These are phyloP conservation scores for Apodemus sylvaticus DNA, from an alignment of 2,113 vertebrate species.

Conservation along the genomic window DNA sequence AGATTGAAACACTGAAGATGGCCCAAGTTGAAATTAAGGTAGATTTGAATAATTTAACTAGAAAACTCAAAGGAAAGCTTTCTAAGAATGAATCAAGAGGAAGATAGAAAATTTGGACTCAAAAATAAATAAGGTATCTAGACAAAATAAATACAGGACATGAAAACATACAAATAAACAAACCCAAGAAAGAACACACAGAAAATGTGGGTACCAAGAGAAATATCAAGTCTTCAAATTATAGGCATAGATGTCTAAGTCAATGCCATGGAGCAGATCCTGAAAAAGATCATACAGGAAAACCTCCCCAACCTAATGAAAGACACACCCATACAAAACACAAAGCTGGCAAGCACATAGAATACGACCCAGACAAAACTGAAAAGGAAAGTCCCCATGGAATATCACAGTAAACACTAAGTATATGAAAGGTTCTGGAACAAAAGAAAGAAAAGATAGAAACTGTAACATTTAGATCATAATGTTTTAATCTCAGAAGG, in stretches of 20 bases:
- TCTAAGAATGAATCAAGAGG: neutral
- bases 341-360: neutral
- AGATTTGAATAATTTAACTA: neutral
- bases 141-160: neutral
- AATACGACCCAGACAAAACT: neutral
- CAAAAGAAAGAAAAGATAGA: neutral
- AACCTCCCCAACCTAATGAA: neutral
- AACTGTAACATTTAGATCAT: neutral
- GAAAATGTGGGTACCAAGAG: neutral
- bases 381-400: neutral
- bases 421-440: neutral
- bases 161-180: neutral
- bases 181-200: neutral
- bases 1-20: neutral
- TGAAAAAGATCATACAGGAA: neutral
- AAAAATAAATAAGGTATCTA: neutral
- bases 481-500: neutral
- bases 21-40: neutral
- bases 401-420: neutral
- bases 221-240: neutral
- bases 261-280: neutral
- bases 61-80: neutral
- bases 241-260: neutral
- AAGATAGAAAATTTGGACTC: neutral
- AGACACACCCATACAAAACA: neutral